These are phyloP conservation scores for Halictus ligatus DNA, from an alignment of 2,888 invertebrate species.

Conservation along the genomic window DNA sequence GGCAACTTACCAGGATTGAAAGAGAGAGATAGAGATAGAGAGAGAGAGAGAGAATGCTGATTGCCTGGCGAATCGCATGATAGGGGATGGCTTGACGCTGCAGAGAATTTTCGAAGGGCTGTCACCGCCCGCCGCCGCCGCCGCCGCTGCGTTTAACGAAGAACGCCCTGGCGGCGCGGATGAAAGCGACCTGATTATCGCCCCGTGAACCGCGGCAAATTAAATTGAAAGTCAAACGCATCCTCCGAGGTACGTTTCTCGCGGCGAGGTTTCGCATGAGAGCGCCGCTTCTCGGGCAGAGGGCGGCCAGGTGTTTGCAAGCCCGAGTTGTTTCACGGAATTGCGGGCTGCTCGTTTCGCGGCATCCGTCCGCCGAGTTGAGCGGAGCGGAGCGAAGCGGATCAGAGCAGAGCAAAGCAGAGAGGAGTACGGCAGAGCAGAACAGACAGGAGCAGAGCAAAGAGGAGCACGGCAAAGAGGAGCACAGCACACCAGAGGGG, in stretches of 20 bases:
- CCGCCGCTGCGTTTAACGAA: not conserved
- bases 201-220: not conserved
- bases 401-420: too few relatives aligned
- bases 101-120: constrained; percentile 2
- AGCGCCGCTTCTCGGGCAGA: not conserved
- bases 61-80: constrained; percentile 1
- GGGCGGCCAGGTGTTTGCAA: constrained; percentile 15
- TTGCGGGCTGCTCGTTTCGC: constrained; percentile 25
- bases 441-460: not conserved
- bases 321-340: constrained; percentile 28
- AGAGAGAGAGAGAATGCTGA: not conserved
- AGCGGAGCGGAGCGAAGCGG: not conserved
- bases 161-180: not conserved
- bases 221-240: constrained; percentile 54
- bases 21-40: not conserved
- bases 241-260: constrained; percentile 19
- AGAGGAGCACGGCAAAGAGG: not conserved
- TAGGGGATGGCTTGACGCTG: not conserved
- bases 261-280: not conserved
- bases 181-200: constrained; percentile 43
- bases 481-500: fast-evolving
- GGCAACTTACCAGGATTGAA: not conserved
- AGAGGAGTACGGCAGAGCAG: too few relatives aligned
- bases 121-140: not conserved
- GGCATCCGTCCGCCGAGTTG: not conserved